Conservation (phyloP, 2,888 invertebrate genomes). For the Oeneis ivallda region DNA sequence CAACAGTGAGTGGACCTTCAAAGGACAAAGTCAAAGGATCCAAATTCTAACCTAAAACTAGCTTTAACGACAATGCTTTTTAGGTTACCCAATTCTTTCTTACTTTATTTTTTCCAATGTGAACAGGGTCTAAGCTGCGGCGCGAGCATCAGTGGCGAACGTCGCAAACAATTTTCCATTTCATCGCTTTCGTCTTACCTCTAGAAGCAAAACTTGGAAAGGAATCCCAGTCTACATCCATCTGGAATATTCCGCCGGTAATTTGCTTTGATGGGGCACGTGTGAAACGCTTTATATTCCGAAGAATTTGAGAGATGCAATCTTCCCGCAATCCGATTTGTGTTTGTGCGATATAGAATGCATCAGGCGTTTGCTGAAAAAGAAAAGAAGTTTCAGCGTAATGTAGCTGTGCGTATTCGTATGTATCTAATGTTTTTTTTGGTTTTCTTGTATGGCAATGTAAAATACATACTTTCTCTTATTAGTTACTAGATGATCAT, state of each 20-base stretch:
- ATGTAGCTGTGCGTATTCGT: no score
- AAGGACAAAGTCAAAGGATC: no score
- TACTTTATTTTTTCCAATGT: neutral
- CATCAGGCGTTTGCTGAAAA: neutral
- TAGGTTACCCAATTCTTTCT: no score
- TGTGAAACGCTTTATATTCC: conserved; percentile 25
- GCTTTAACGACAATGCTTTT: no score
- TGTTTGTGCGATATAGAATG: conserved; percentile 1
- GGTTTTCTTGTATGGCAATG: no score
- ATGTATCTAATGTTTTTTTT: no score
- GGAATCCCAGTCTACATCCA: conserved; percentile 32
- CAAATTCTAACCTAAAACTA: no score
- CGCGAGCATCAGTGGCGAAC: conserved; percentile 35
- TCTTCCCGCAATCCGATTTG: conserved; percentile 26
- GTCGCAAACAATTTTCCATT: conserved; percentile 52
- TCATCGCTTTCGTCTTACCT: conserved; percentile 40
- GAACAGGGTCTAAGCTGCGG: conserved; percentile 22
- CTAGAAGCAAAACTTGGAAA: conserved; percentile 37
- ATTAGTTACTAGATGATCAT: no score
- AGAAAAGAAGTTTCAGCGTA: neutral
- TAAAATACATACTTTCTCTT: no score
- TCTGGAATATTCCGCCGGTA: conserved; percentile 33
- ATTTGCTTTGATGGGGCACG: conserved; percentile 34
- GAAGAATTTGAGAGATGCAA: conserved; percentile 25
- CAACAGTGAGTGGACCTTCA: no score